phyloP scores from a whole-genome alignment of 2,888 invertebrate genomes.

The Chaetogeoica ovagalla region DNA sequence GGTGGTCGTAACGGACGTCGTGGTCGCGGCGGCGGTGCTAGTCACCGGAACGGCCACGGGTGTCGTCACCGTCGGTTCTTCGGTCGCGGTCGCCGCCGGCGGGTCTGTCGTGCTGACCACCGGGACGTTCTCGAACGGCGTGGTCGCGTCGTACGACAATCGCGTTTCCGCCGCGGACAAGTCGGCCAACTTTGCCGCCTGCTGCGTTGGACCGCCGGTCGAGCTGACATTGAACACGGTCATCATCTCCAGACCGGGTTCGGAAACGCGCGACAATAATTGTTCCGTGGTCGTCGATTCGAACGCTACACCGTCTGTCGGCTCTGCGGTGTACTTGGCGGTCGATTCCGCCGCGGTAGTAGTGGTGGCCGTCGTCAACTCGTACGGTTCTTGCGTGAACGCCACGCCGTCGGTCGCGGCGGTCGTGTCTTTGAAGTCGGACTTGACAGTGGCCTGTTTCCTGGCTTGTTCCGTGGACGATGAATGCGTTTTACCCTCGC shows the following conservation, averaged over 20 bases:
- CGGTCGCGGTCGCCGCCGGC: neutral
- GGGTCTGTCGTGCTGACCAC: neutral
- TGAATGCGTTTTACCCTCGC: neutral
- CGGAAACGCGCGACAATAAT: constrained; percentile 1
- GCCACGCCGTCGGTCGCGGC: neutral
- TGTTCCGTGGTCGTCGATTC: neutral
- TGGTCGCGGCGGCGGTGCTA: no score
- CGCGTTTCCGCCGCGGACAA: no score
- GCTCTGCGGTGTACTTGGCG: no score
- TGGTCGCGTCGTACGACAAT: no score
- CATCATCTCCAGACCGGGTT: constrained; percentile 26
- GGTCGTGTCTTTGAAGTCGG: neutral
- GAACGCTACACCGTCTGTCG: no score
- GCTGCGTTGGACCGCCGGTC: constrained; percentile 7
- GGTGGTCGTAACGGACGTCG: neutral
- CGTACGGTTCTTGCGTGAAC: constrained; percentile 11
- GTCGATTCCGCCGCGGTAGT: neutral
- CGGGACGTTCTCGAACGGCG: neutral
- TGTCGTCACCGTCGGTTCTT: constrained; percentile 9
- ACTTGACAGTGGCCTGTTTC: constrained; percentile 24
- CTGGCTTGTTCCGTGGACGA: constrained; percentile 27
- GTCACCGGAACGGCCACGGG: no score
- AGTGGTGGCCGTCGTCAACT: neutral
- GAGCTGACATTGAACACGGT: constrained; percentile 46
- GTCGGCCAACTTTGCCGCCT: neutral